phyloP scores from a whole-genome alignment of 2,888 invertebrate species.

The Caenorhabditis parvicauda region DNA sequence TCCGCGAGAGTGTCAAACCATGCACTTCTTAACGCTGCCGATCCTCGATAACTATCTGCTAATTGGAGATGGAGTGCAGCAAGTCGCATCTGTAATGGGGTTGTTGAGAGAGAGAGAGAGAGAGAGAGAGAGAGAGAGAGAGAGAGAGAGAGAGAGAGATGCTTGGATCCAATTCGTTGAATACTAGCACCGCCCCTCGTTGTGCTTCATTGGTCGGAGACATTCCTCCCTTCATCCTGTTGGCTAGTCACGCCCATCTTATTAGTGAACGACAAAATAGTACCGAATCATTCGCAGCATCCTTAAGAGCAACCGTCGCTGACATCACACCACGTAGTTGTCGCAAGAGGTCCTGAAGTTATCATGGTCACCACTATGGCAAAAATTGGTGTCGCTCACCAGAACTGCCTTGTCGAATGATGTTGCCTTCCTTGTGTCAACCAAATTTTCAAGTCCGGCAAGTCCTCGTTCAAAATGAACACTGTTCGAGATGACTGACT shows the following conservation, averaged over 20 bases:
- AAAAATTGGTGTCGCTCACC: slow-evolving; percentile 5
- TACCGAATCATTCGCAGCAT: slow-evolving; percentile 86
- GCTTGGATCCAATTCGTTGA: too few relatives aligned
- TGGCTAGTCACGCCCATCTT: neutral
- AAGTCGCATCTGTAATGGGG: slow-evolving; percentile 57
- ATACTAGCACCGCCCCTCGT: neutral
- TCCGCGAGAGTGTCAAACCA: slow-evolving; percentile 82
- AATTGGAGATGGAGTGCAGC: slow-evolving; percentile 67
- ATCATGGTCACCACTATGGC: neutral
- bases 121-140: neutral
- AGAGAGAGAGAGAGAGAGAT: neutral
- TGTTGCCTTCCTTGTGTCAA: slow-evolving; percentile 31
- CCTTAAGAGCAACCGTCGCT: slow-evolving; percentile 87
- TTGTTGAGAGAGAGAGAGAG: neutral
- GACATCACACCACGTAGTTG: slow-evolving; percentile 89
- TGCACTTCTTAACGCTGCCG: slow-evolving; percentile 84
- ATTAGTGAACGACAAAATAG: neutral
- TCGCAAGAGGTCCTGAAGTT: slow-evolving; percentile 79
- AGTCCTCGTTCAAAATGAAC: slow-evolving; percentile 91
- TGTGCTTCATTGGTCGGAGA: neutral
- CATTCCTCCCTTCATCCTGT: neutral
- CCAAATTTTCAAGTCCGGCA: slow-evolving; percentile 66
- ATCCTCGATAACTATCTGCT: slow-evolving; percentile 72
- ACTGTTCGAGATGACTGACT: slow-evolving; percentile 70
- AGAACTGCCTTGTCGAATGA: slow-evolving; percentile 53